Evolutionary conservation across 1,140 invertebrate genomes (phyloP).

Genomic region (Acyrthosiphon pisum): DNA sequence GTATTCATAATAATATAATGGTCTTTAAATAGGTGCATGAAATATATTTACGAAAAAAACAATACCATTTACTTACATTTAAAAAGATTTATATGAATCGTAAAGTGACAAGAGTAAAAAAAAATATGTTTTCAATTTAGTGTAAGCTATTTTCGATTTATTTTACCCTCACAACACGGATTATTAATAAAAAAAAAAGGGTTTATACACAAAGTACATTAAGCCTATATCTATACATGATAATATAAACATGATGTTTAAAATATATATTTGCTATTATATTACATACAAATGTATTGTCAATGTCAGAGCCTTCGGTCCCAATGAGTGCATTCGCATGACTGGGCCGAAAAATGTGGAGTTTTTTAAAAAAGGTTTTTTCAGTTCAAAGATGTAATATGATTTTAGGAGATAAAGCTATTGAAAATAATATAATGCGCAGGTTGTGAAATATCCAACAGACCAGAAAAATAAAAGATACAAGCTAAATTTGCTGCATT

Average conservation of each 20-base stretch:
- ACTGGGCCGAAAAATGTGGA: background rate
- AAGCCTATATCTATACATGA: background rate
- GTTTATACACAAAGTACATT: background rate
- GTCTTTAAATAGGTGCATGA: background rate
- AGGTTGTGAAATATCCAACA: background rate
- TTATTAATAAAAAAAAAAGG: conserved; percentile 25
- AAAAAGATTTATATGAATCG: background rate
- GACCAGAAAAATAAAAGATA: conserved; percentile 32
- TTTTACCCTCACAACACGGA: background rate
- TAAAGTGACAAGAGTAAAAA: background rate
- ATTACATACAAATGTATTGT: conserved; percentile 8
- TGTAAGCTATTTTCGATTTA: background rate
- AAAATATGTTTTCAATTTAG: background rate
- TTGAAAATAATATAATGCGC: background rate
- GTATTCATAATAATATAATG: background rate
- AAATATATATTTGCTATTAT: background rate
- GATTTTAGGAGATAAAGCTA: background rate
- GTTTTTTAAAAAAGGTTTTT: conserved; percentile 2
- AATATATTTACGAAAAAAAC: background rate
- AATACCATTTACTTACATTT: background rate
- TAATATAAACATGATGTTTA: background rate
- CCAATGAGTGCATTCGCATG: background rate
- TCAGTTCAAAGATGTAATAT: background rate
- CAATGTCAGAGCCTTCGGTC: background rate
- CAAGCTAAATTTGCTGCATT: background rate